These are phyloP conservation scores for Phaethon lepturus DNA, from an alignment of 2,113 vertebrate genomes.

Conservation along the genomic window DNA sequence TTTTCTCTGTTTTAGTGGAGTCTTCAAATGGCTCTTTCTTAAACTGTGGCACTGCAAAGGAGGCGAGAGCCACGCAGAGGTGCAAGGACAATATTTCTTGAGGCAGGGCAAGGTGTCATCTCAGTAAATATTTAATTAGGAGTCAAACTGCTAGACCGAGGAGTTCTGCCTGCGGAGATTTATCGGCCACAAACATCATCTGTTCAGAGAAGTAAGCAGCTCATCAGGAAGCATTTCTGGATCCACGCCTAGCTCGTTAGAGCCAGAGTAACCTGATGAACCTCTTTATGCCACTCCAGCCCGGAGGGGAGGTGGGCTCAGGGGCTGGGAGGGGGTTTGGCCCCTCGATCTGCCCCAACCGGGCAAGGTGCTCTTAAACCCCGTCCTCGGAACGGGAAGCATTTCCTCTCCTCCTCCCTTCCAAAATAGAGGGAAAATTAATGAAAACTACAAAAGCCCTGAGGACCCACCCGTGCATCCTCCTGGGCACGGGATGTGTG, in stretches of 20 bases:
- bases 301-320: background rate
- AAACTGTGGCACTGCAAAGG: background rate
- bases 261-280: background rate
- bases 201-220: background rate
- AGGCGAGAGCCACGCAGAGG: background rate
- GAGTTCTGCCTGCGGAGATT: background rate
- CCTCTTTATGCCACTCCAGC: background rate
- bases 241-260: background rate
- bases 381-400: background rate
- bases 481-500: no score
- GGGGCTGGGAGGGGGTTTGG: background rate
- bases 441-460: background rate
- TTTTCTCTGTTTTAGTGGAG: background rate
- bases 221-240: background rate
- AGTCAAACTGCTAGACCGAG: constrained; percentile 15
- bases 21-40: constrained; percentile 38
- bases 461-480: background rate
- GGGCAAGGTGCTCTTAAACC: background rate
- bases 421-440: background rate
- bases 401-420: background rate
- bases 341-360: background rate
- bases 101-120: constrained; percentile 4
- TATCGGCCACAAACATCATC: background rate
- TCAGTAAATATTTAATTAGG: constrained; percentile 47
- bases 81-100: constrained; percentile 37